Evolutionary conservation across 2,797 vertebrate genomes (phyloP), one percentile per base, ranked within the genome.

Genomic region (Etheostoma nigrum): DNA sequence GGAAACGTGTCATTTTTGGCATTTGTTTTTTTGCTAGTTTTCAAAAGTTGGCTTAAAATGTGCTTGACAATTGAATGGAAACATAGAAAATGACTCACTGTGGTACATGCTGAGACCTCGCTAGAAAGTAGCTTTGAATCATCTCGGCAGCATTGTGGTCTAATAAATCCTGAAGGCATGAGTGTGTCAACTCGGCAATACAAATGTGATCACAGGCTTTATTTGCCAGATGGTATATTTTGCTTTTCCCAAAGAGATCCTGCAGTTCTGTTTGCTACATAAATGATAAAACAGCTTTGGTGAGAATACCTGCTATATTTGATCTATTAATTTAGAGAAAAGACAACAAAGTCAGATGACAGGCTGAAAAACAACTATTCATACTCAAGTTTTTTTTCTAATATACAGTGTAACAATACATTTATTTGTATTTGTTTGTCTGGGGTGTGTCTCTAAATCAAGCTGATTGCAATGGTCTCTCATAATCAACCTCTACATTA

Each of bases 141-240:
- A n/a, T 40, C 42, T 25, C 57, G 36, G 66, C 52, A 60, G 47
- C 18, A 25, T 19, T 13, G 16, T 48, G 54, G 16, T 47, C 59
- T 63, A 12, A 76, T 67, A 62, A 53, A 70, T 25, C 10, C 45
- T 40, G 65, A 54, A 67, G 59, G 54, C 59, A 45, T 5, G 2
- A 21, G 53, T 30, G 15, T 27, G 58, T 68, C 53, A 42, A 36
- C 58, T 33, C 51, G 42, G 58, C 61, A 45, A 30, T 61, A 59
- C 66, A 74, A 62, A 68, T 61, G 47, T 36, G 45, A 66, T 78
- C 44, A 21, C 64, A 58, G 68, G 14, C 6, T 0, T 63, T 67
- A 21, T 53, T 71, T 58, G 23, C 65, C 84, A 83, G 66, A 81
- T 74, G 65, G 72, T 68, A 33, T 30, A 78, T 58, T 78, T 81